A percentile compares a stretch with the other conserved stretches of the same genome.
Conservation (phyloP, 2,888 invertebrate species). For the Panopea generosa region DNA sequence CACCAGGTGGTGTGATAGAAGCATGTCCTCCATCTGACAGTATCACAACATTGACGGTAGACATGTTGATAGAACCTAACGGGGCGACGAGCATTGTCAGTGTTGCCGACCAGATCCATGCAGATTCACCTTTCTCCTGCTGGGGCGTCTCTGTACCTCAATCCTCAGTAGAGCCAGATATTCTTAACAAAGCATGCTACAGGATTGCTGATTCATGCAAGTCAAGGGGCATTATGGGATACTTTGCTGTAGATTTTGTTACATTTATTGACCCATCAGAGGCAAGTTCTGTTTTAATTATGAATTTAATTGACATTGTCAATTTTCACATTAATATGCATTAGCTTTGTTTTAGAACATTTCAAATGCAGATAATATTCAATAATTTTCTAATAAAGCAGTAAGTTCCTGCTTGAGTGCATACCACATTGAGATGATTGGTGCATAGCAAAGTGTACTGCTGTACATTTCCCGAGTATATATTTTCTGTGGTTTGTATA, state of each 20-base stretch:
- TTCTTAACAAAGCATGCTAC: conserved; percentile 79
- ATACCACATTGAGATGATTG: too few relatives aligned
- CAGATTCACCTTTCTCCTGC: conserved; percentile 81
- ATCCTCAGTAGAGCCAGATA: conserved; percentile 83
- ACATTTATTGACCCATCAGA: conserved; percentile 83
- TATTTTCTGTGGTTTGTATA: too few relatives aligned
- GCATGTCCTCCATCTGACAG: conserved; percentile 85
- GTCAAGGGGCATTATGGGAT: conserved; percentile 83
- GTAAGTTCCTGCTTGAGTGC: too few relatives aligned
- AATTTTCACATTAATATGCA: too few relatives aligned
- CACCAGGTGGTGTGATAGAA: conserved; percentile 84
- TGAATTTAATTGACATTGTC: too few relatives aligned
- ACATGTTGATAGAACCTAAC: conserved; percentile 84
- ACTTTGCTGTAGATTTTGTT: conserved; percentile 84
- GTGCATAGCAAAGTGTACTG: too few relatives aligned
- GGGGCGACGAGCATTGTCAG: conserved; percentile 78
- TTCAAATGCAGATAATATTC: too few relatives aligned
- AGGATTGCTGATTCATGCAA: conserved; percentile 83
- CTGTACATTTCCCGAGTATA: too few relatives aligned
- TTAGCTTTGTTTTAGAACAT: too few relatives aligned
- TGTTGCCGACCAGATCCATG: conserved; percentile 85
- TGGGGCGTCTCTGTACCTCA: conserved; percentile 85
- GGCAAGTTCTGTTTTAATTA: conserved; percentile 76
- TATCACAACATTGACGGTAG: conserved; percentile 83
- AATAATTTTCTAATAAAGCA: too few relatives aligned